Conservation (phyloP, 2,113 vertebrate genomes). For the Puma concolor region DNA sequence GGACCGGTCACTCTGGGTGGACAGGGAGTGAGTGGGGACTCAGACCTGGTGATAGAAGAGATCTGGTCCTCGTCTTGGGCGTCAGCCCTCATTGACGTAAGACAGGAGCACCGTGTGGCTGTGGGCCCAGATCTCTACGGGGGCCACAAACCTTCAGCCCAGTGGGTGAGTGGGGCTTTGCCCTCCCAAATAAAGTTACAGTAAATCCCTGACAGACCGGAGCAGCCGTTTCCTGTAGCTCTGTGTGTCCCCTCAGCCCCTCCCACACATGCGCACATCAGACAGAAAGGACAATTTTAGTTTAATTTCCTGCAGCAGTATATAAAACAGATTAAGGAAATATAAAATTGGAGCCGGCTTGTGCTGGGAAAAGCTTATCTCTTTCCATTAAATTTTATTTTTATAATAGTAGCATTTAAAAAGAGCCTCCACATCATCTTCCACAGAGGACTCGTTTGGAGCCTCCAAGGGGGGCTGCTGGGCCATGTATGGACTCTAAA, state of each 20-base stretch:
- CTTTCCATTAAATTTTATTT: slow-evolving; percentile 67
- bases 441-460: slow-evolving; percentile 30
- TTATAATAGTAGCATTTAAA: slow-evolving; percentile 68
- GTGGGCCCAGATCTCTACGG: rapidly evolving
- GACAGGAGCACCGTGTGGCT: neutral
- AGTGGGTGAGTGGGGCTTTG: neutral
- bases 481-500: slow-evolving; percentile 51
- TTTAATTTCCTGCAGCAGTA: slow-evolving; percentile 58
- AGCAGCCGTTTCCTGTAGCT: neutral
- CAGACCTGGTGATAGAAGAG: too few relatives aligned
- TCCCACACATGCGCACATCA: neutral
- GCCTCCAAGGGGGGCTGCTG: neutral
- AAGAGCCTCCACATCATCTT: slow-evolving; percentile 22
- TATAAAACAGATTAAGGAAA: slow-evolving; percentile 71
- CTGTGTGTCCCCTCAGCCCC: neutral
- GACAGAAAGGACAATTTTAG: neutral
- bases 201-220: neutral
- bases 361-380: slow-evolving; percentile 68
- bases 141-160: neutral
- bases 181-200: neutral
- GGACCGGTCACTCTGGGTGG: rapidly evolving
- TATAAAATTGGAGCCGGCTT: slow-evolving; percentile 20
- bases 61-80: neutral
- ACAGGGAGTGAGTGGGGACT: neutral
- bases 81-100: neutral